Evolutionary conservation across 2,113 vertebrate species (phyloP).

Genomic region (Ptychochromis oligacanthus): DNA sequence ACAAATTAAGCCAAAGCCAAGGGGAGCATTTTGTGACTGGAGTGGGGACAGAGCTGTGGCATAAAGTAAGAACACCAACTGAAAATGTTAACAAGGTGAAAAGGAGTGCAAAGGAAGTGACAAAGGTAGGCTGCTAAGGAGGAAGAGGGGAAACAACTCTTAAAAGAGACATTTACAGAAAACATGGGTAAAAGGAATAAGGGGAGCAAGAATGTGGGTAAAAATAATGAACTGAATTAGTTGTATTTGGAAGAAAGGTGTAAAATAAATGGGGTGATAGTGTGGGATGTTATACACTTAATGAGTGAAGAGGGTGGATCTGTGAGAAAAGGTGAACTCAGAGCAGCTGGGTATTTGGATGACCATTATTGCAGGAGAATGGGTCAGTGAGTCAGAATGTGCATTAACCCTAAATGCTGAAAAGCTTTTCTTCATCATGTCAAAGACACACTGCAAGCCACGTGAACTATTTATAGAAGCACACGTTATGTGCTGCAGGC

Average conservation of each 20-base stretch:
- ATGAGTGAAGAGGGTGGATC: background rate
- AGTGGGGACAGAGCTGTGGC: background rate
- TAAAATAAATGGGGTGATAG: background rate
- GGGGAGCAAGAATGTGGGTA: background rate
- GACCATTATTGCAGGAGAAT: slow-evolving; percentile 46
- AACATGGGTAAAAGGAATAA: background rate
- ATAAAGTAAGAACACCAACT: background rate
- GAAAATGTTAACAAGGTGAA: slow-evolving; percentile 40
- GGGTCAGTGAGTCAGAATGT: slow-evolving; percentile 51
- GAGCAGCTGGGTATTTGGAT: slow-evolving; percentile 8
- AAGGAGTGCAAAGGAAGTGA: slow-evolving; percentile 34
- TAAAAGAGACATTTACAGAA: background rate
- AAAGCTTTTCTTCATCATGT: slow-evolving; percentile 58
- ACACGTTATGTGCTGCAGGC: slow-evolving; percentile 29
- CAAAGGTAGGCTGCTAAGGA: background rate
- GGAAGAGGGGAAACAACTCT: too few species aligned
- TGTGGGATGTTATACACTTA: background rate
- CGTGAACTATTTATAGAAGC: slow-evolving; percentile 59
- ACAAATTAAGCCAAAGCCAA: slow-evolving; percentile 17
- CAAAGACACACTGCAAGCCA: slow-evolving; percentile 44
- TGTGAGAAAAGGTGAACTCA: slow-evolving; percentile 4
- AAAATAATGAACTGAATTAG: background rate
- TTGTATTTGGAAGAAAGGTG: background rate
- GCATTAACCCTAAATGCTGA: slow-evolving; percentile 51
- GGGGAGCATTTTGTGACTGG: slow-evolving; percentile 25